Base-by-base conservation (phyloP, 1,140 invertebrate species). In the Bombus turneri region DNA sequence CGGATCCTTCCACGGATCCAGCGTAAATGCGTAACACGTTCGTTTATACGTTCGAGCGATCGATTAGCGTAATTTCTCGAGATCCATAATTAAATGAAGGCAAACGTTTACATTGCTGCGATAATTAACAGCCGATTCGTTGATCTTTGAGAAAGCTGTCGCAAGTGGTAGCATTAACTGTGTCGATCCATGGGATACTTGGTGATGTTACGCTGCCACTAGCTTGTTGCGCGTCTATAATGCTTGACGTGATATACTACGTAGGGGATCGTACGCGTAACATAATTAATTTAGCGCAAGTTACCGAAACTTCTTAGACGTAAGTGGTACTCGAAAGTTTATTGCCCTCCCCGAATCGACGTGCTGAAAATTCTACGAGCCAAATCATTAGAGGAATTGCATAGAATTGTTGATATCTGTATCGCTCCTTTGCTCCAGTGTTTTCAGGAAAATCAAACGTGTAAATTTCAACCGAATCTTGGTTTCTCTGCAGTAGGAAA, bases 111-210 rank as follows among this genome's bases (percentile, higher is more conserved):
- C 59, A 18, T 76, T 53, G 25, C 18, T 62, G 31, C 13, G 37
- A 59, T 53, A 68, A 83, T 83, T 83, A 83, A 66, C 81, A 31
- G 25, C 13, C 25, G 22, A 68, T 53, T 77, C 31, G 34, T n/a
- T 53, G 34, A 69, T 69, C 34, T 22, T 25, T 13, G 34, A 53
- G 62, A 5, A 57, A 41, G 34, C 12, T 57, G 41, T 39, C 28
- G 22, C 18, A 22, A 28, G 12, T 12, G 37, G 18, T n/a, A 53
- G 22, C 25, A 37, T 79, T 62, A 66, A 39, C 25, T 12, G 53
- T 84, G 37, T n/a, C 66, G 31, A 59, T 72, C 22, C n/a, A 31
- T 15, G 6, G 9, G 47, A 69, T 6, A 37, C 34, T 71, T 80
- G 10, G 25, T 47, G 57, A 85, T 64, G 64, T 85, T 72, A 72